Evolutionary conservation across 2,113 vertebrate genomes (phyloP).

Genomic region (Malaclemys terrapin): DNA sequence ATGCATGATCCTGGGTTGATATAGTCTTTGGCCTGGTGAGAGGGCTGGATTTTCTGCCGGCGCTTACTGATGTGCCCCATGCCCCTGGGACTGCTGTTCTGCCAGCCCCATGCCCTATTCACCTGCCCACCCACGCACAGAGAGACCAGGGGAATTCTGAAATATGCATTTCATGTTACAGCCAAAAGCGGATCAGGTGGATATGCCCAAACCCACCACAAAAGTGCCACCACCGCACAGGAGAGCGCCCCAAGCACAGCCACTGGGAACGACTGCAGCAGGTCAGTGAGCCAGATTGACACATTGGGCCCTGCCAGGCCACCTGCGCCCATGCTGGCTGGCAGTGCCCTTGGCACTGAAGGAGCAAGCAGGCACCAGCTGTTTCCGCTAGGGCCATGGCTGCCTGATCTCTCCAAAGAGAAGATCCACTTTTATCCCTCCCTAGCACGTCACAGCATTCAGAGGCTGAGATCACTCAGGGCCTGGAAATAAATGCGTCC

Average conservation of each 20-base stretch:
- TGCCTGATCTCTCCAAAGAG: neutral
- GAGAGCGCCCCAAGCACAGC: constrained; percentile 80
- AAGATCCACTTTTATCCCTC: neutral
- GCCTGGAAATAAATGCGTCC: neutral
- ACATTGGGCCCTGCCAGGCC: neutral
- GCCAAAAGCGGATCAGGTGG: constrained; percentile 85
- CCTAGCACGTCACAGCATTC: neutral
- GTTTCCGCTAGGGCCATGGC: neutral
- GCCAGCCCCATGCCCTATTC: neutral
- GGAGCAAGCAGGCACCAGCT: neutral
- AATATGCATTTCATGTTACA: constrained; percentile 63
- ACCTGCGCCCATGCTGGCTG: neutral
- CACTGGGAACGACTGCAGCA: constrained; percentile 81
- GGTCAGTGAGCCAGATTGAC: constrained; percentile 78
- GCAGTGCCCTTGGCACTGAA: neutral
- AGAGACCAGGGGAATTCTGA: neutral
- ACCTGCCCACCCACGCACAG: neutral
- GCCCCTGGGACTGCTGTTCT: neutral
- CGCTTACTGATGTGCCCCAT: fast-evolving
- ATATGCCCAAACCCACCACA: constrained; percentile 78
- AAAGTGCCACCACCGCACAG: constrained; percentile 86
- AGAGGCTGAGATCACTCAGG: neutral
- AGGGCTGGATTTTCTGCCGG: neutral
- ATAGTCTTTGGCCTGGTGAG: neutral
- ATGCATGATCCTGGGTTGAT: neutral